Evolutionary conservation across 2,797 vertebrate species (phyloP).

Genomic region (Eulemur rubriventer): DNA sequence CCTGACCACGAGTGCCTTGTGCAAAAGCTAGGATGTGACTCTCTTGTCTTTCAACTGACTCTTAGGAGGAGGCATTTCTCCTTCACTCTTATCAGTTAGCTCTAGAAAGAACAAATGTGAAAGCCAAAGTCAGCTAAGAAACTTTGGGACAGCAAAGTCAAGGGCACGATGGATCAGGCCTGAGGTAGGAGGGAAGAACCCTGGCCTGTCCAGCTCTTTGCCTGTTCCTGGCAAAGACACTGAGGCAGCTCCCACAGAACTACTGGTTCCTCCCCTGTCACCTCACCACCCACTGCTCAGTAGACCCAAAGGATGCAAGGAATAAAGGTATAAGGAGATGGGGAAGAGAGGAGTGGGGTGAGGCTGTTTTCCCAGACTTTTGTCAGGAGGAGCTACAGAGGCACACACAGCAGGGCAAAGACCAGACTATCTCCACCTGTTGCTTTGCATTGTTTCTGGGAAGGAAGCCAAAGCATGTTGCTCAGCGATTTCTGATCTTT

Average conservation of each 20-base stretch:
- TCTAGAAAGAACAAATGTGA: conserved; percentile 5
- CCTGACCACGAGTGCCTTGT: conserved; percentile 68
- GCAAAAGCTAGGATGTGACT: conserved; percentile 59
- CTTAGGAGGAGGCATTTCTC: neutral
- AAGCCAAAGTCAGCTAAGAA: conserved; percentile 60
- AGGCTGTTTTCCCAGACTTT: conserved; percentile 59
- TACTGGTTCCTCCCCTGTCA: neutral
- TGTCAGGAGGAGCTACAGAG: conserved; percentile 58
- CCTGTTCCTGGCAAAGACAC: conserved; percentile 57
- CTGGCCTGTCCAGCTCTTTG: neutral
- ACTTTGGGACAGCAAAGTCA: conserved; percentile 65
- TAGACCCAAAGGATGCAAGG: conserved; percentile 52
- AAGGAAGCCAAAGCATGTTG: conserved; percentile 45
- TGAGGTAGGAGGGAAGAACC: conserved; percentile 73
- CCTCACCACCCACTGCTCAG: conserved; percentile 48
- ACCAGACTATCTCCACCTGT: conserved; percentile 54
- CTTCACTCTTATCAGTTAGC: conserved; percentile 8
- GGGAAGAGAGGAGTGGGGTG: neutral
- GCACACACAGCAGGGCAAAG: conserved; percentile 66
- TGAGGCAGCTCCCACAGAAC: neutral
- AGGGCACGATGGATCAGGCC: conserved; percentile 61
- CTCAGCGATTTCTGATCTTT: conserved; percentile 65
- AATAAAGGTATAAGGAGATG: conserved; percentile 54
- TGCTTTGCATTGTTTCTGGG: neutral
- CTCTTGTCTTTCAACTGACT: conserved; percentile 69